A percentile compares a stretch with the other conserved stretches of the same genome.
These are phyloP conservation scores for Palythoa grandiflora DNA, from an alignment of 92 coral and sea anemone genomes.

Conservation along the genomic window DNA sequence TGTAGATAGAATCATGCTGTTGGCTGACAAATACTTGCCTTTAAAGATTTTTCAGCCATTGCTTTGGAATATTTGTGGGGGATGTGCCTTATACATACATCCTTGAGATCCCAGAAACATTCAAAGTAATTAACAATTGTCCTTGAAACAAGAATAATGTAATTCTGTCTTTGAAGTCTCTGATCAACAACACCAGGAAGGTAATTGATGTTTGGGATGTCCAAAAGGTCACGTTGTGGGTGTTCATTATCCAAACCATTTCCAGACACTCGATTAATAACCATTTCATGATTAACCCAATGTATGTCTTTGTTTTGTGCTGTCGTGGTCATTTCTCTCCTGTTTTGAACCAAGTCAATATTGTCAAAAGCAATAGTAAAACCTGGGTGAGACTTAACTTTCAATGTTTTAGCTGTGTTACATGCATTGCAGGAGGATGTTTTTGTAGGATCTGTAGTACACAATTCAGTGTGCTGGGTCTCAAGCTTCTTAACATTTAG, in stretches of 20 bases:
- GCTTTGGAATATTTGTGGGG: too few relatives aligned
- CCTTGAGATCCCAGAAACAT: too few relatives aligned
- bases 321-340: slow-evolving; percentile 43
- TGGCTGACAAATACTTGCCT: too few relatives aligned
- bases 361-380: slow-evolving; percentile 42
- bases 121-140: neutral
- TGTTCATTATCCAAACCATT: neutral
- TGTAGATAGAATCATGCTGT: too few relatives aligned
- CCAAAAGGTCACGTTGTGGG: neutral
- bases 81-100: too few relatives aligned
- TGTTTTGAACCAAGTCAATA: neutral
- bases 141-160: neutral
- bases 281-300: slow-evolving; percentile 43
- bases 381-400: slow-evolving; percentile 38
- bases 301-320: slow-evolving; percentile 32
- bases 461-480: neutral
- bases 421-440: neutral
- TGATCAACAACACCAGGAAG: neutral
- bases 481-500: neutral
- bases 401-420: neutral
- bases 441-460: neutral
- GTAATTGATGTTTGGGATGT: neutral
- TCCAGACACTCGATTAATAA: slow-evolving; percentile 35
- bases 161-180: neutral
- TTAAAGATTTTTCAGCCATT: too few relatives aligned